A percentile compares a stretch with the other conserved stretches of the same genome.
Conservation (phyloP, 2,888 invertebrate species). For the Rhogogaster chlorosoma region DNA sequence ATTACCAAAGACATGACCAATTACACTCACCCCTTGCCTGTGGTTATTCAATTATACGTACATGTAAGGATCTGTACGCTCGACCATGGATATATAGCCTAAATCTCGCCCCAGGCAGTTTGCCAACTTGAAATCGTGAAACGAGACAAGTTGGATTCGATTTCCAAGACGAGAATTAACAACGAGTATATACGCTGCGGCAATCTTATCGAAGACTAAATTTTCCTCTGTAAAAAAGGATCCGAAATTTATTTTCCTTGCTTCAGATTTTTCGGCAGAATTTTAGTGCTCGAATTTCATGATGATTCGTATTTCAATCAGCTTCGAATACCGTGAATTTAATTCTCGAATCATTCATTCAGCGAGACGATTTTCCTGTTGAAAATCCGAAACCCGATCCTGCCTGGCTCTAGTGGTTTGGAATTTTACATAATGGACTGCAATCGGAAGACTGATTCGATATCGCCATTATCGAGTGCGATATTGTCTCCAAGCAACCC, state of each 20-base stretch:
- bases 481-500: slow-evolving; percentile 6
- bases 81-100: not conserved
- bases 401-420: not conserved
- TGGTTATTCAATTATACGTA: not conserved
- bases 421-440: not conserved
- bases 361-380: not conserved
- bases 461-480: not conserved
- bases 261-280: not conserved
- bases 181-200: not conserved
- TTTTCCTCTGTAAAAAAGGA: not conserved
- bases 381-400: not conserved
- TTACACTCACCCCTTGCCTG: not conserved
- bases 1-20: not conserved
- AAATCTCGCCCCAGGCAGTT: not conserved
- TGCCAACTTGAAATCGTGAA: not conserved
- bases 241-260: not conserved
- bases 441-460: not conserved
- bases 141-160: slow-evolving; percentile 3
- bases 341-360: not conserved
- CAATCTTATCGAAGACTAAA: not conserved
- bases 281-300: not conserved
- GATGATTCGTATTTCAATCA: not conserved
- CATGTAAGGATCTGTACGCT: not conserved
- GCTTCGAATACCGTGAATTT: not conserved
- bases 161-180: not conserved